Base-by-base conservation (phyloP, 2,113 vertebrate species). In the Notechis scutatus region DNA sequence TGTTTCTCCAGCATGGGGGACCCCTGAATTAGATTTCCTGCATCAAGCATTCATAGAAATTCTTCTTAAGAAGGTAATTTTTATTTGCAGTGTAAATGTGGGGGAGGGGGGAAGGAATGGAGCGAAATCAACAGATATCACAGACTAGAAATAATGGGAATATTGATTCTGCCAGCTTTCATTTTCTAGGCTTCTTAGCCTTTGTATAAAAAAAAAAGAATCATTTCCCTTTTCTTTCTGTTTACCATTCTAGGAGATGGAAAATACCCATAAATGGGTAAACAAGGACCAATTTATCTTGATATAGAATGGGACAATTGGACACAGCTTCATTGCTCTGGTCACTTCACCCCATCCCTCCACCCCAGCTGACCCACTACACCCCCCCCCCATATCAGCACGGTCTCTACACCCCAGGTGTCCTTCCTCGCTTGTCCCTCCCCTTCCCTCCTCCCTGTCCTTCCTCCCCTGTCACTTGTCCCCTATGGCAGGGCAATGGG, bases 21-120 rank as follows among this genome's bases (percentile, higher is more conserved):
- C 96, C 94, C 91, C 94, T 91, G 52, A 74, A 94, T 24, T 92
- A 74, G 91, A 96, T 96, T 74, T 74, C 69, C 15, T 56, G 95
- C 95, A 95, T 94, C 95, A 96, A 96, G 93, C 92, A 96, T 96
- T 95, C 95, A 95, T 92, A 94, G 95, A 93, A 93, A 94, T 93
- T 94, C 95, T 94, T 26, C 42, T 91, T 95, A 93, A 81, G 94
- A 95, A 96, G 90, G 93, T 91, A 93, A 92, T 94, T 92, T 92
- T 95, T 92, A 91, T 94, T 94, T 95, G 90, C 95, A 92, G 3
- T 52, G 87, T 61, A 94, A 94, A 91, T 95, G 55, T 94, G 93
- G 74, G 94, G 92, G 85, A 93, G 94, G 92, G 61, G 88, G 92
- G 91, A 55, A 94, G 93, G 92, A 92, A 92, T 39, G 92, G 94